These are phyloP conservation scores for Hystrix cristata DNA, from an alignment of 2,113 vertebrate genomes.

Conservation along the genomic window DNA sequence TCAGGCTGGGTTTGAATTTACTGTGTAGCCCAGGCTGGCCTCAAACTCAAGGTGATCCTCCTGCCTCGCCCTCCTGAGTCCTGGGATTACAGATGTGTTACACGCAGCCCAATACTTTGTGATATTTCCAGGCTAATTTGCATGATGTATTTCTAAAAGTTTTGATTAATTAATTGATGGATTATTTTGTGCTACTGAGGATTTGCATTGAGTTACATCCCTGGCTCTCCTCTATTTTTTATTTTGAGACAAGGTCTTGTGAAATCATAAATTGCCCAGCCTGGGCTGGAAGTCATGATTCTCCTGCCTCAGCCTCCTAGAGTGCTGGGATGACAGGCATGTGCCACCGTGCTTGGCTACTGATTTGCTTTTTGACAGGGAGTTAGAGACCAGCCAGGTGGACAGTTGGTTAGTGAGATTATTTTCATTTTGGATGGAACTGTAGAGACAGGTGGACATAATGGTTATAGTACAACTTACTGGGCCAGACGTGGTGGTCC, in stretches of 20 bases:
- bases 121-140: background rate
- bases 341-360: background rate
- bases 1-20: background rate
- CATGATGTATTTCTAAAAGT: no score
- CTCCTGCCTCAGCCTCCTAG: background rate
- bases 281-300: no score
- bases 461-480: background rate
- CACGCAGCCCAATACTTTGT: no score
- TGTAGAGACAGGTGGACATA: background rate
- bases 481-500: background rate
- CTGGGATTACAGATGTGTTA: background rate
- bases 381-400: rapidly evolving
- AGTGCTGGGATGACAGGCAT: background rate
- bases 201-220: no score
- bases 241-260: no score
- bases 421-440: background rate
- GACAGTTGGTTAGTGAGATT: background rate
- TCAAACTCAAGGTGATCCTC: background rate
- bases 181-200: no score
- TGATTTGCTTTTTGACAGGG: background rate
- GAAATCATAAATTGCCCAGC: no score
- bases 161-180: no score
- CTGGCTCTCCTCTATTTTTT: no score
- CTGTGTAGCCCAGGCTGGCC: background rate
- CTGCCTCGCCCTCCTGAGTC: background rate